phyloP scores from a whole-genome alignment of 2,113 vertebrate genomes.

The Girardinichthys multiradiatus region DNA sequence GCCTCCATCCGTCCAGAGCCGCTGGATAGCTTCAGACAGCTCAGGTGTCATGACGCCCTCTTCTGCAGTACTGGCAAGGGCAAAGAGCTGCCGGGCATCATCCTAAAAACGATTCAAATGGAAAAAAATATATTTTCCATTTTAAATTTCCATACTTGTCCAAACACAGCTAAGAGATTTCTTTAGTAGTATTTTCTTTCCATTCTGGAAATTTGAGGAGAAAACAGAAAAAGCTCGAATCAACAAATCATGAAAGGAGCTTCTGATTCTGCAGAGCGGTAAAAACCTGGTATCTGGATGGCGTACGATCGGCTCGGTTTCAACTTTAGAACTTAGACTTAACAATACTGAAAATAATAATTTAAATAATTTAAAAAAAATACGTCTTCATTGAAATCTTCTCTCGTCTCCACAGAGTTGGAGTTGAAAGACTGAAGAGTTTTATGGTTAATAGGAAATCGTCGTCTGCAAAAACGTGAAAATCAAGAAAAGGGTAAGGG shows the following conservation, averaged over 20 bases:
- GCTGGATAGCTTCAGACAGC: constrained; percentile 93
- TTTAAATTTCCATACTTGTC: background rate
- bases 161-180: background rate
- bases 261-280: background rate
- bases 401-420: background rate
- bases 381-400: too few species aligned
- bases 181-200: background rate
- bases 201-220: too few species aligned
- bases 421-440: constrained; percentile 1
- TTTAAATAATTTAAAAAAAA: too few species aligned
- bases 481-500: background rate
- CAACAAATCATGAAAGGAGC: background rate
- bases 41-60: constrained; percentile 97
- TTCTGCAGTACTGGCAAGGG: constrained; percentile 91
- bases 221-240: too few species aligned
- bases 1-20: constrained; percentile 94
- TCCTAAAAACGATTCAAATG: constrained; percentile 78
- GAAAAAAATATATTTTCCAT: background rate
- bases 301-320: background rate
- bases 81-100: constrained; percentile 95
- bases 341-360: too few species aligned
- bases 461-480: background rate
- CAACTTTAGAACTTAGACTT: background rate
- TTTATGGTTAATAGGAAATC: background rate
- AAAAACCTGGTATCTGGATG: background rate